Evolutionary conservation across 2,113 vertebrate species (phyloP).

Genomic region (Blennius ocellaris): DNA sequence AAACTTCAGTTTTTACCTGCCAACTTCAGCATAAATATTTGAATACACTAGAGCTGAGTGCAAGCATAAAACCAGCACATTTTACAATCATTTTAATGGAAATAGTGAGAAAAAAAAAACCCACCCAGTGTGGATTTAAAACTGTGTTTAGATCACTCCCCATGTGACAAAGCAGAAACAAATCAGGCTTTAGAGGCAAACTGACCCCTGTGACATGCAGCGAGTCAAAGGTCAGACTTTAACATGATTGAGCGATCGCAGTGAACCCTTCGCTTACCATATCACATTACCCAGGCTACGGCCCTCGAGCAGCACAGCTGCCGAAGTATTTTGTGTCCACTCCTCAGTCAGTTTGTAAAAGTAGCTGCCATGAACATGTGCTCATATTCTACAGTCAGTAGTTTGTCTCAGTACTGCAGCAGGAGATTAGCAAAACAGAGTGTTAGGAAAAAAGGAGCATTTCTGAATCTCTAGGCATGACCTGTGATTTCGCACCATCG

Average conservation of each 20-base stretch:
- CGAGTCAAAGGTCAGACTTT: slow-evolving; percentile 43
- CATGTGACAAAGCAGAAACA: no score
- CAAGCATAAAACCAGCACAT: neutral
- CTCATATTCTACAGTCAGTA: slow-evolving; percentile 20
- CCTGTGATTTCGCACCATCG: slow-evolving; percentile 34
- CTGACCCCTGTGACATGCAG: neutral
- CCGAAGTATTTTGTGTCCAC: slow-evolving; percentile 36
- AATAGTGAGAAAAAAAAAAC: no score
- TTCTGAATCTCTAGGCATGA: slow-evolving; percentile 45
- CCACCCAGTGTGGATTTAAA: neutral
- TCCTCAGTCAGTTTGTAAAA: slow-evolving; percentile 20
- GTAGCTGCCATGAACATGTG: slow-evolving; percentile 19
- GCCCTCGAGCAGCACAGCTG: slow-evolving; percentile 31
- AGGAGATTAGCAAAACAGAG: slow-evolving; percentile 17
- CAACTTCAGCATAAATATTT: neutral
- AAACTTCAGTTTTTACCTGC: neutral
- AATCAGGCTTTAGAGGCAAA: neutral
- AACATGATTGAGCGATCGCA: slow-evolving; percentile 46
- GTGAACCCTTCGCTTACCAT: slow-evolving; percentile 30
- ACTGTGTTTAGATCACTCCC: neutral
- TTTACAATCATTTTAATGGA: neutral
- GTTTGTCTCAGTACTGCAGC: slow-evolving; percentile 8
- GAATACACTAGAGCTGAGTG: neutral
- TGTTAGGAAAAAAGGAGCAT: neutral
- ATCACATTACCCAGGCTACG: slow-evolving; percentile 34